Evolutionary conservation across 2,888 invertebrate species (phyloP).

Genomic region (Nephrocerus scutellatus): DNA sequence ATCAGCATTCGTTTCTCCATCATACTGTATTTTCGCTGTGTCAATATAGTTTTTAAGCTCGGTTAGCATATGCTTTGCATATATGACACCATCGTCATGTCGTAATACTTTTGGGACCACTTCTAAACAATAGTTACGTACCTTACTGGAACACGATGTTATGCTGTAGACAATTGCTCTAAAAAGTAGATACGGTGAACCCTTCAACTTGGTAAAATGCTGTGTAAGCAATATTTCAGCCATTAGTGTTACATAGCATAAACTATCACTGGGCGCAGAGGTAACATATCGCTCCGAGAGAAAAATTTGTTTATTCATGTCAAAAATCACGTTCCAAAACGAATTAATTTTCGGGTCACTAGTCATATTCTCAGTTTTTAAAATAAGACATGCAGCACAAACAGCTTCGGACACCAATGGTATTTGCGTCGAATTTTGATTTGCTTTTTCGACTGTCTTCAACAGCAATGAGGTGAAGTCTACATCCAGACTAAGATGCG

Average conservation of each 20-base stretch:
- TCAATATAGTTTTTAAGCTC: slow-evolving; percentile 63
- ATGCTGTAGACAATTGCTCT: slow-evolving; percentile 65
- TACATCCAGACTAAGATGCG: slow-evolving; percentile 45
- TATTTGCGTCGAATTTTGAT: slow-evolving; percentile 65
- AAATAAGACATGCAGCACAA: slow-evolving; percentile 60
- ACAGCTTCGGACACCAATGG: slow-evolving; percentile 65
- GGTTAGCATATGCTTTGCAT: slow-evolving; percentile 58
- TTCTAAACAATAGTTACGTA: slow-evolving; percentile 57
- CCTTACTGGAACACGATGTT: slow-evolving; percentile 56
- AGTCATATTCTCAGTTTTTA: slow-evolving; percentile 55
- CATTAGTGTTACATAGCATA: slow-evolving; percentile 64
- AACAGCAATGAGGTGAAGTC: slow-evolving; percentile 58
- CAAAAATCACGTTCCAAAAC: slow-evolving; percentile 65
- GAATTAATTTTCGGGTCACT: slow-evolving; percentile 47
- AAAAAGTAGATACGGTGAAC: slow-evolving; percentile 59
- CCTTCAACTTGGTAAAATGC: slow-evolving; percentile 61
- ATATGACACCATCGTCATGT: slow-evolving; percentile 53
- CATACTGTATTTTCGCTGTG: slow-evolving; percentile 51
- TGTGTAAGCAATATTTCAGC: slow-evolving; percentile 65
- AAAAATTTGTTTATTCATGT: slow-evolving; percentile 71
- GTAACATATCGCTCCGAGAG: slow-evolving; percentile 74
- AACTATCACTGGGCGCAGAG: slow-evolving; percentile 63
- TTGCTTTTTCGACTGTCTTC: slow-evolving; percentile 68
- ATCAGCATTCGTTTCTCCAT: slow-evolving; percentile 29
- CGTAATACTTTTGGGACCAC: slow-evolving; percentile 58